Evolutionary conservation across 1,140 invertebrate genomes (phyloP).

Genomic region (Orchestia grillus): DNA sequence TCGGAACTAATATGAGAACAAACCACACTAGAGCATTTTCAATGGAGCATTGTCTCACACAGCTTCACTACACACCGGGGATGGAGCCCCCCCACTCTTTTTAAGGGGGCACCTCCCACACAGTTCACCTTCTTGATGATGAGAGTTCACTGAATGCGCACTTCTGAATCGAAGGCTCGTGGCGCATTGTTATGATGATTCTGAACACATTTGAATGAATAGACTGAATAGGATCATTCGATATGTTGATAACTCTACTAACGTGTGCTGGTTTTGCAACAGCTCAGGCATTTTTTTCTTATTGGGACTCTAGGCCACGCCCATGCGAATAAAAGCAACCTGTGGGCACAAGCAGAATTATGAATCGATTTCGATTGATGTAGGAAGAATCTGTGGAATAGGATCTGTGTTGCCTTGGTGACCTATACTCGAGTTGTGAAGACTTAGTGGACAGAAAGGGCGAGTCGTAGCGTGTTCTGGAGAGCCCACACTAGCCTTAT

Average conservation of each 20-base stretch:
- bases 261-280: neutral
- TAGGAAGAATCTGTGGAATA: neutral
- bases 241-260: neutral
- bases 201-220: neutral
- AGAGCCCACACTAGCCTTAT: conserved; percentile 66
- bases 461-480: conserved; percentile 45
- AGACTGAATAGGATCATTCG: neutral
- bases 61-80: conserved; percentile 47
- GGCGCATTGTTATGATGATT: neutral
- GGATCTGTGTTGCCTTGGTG: conserved; percentile 41
- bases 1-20: conserved; percentile 44
- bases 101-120: conserved; percentile 40
- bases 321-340: conserved; percentile 4
- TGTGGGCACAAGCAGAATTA: neutral
- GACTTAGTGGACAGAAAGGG: conserved; percentile 46
- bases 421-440: conserved; percentile 51
- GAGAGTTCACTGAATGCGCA: conserved; percentile 29
- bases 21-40: conserved; percentile 36
- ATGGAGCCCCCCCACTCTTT: conserved; percentile 15
- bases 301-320: neutral
- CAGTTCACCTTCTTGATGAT: conserved; percentile 31
- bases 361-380: conserved; percentile 6
- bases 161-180: neutral
- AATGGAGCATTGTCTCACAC: conserved; percentile 46
- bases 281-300: neutral